Conservation (phyloP, 2,888 invertebrate genomes). For the Xestia c-nigrum region DNA sequence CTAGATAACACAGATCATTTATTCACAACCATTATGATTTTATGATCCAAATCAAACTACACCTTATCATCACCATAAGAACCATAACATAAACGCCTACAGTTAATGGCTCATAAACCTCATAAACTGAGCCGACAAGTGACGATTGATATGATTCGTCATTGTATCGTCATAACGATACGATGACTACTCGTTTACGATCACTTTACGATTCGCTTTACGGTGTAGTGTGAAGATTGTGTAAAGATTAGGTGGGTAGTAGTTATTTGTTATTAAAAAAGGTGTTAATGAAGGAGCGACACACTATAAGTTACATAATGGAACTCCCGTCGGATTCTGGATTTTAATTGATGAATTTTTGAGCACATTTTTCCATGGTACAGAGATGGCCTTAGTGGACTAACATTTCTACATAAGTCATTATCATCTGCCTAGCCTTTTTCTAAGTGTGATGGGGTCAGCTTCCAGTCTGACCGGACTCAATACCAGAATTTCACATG, state of each 20-base stretch:
- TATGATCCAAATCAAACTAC: slow-evolving; percentile 15
- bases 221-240: slow-evolving; percentile 12
- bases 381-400: not conserved
- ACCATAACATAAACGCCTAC: slow-evolving; percentile 19
- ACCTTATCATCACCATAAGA: slow-evolving; percentile 5
- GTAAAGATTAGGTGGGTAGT: not conserved
- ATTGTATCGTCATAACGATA: slow-evolving; percentile 20
- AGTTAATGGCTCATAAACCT: slow-evolving; percentile 22
- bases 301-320: no score
- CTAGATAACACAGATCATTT: slow-evolving; percentile 1
- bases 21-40: slow-evolving; percentile 1
- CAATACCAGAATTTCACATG: no score
- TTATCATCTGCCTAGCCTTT: no score
- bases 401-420: not conserved
- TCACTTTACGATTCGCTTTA: slow-evolving; percentile 38
- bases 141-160: slow-evolving; percentile 47
- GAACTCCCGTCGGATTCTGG: not conserved
- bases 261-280: not conserved
- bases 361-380: not conserved
- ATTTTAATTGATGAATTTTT: not conserved
- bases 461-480: no score
- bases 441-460: no score
- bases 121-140: slow-evolving; percentile 20
- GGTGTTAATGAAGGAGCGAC: not conserved
- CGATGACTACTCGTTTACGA: slow-evolving; percentile 35